Conservation (phyloP, 2,113 vertebrate species). For the Gadus macrocephalus region DNA sequence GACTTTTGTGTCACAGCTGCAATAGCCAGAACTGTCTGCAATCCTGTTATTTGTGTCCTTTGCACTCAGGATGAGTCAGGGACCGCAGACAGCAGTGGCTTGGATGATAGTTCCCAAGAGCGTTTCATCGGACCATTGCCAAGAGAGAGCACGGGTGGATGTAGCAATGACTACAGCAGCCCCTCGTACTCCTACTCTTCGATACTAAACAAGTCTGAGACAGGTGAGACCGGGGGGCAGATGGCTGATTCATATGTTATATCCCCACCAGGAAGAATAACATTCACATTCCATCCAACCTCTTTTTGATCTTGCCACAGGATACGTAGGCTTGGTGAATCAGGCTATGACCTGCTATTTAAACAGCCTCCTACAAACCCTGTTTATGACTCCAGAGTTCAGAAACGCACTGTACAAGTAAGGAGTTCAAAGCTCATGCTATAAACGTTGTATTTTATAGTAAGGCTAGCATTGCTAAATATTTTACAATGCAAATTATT, state of each 20-base stretch:
- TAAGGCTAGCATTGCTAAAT: not conserved
- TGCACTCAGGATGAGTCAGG: conserved; percentile 81
- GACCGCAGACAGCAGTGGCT: conserved; percentile 76
- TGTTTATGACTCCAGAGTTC: conserved; percentile 99
- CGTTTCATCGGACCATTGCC: conserved; percentile 91
- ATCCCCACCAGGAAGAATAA: not conserved
- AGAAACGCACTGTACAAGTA: conserved; percentile 98
- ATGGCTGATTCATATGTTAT: not conserved
- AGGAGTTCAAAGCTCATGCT: conserved; percentile 48
- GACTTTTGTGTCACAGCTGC: no score
- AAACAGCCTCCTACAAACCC: conserved; percentile 96
- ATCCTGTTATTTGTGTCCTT: not conserved
- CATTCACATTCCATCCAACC: not conserved
- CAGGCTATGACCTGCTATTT: conserved; percentile 99
- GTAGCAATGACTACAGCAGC: conserved; percentile 88
- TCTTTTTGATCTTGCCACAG: conserved; percentile 64
- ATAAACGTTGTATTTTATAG: not conserved
- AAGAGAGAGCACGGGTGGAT: conserved; percentile 83
- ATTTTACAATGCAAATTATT: not conserved
- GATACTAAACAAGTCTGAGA: conserved; percentile 95
- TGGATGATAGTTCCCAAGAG: conserved; percentile 83
- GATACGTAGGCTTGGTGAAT: conserved; percentile 97
- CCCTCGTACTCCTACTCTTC: conserved; percentile 94
- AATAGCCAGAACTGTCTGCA: not conserved
- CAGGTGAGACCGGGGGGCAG: conserved; percentile 69